Evolutionary conservation across 2,888 invertebrate genomes (phyloP), one percentile per base, ranked within the genome.

Genomic region (Malachius bipustulatus): DNA sequence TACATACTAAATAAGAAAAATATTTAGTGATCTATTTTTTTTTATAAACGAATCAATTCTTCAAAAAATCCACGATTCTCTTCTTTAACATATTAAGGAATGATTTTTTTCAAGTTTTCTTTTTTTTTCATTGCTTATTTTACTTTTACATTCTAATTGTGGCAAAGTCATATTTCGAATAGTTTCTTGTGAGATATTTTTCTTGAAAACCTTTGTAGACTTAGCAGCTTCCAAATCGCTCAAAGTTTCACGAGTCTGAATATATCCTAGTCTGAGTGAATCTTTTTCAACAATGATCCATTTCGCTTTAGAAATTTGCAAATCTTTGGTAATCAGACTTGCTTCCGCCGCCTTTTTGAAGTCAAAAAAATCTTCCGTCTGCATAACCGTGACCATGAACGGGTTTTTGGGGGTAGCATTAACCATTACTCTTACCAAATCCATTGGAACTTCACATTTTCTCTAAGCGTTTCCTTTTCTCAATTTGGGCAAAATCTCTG

Each of bases 361-460:
- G 6, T 19, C n/a, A n/a, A 19, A 19, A 19, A 19, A 19, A 19
- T 19, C 24, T 19, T 19, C 24, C 24, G 24, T 8, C 24, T 19
- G 24, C 24, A 19, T 19, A 19, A 19, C n/a, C n/a, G 24, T 19
- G 24, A 19, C 24, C 24, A 19, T 19, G 24, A 19, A 19, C 24
- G n/a, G 24, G 6, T 19, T 19, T 19, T 19, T 6, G 24, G 24
- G 24, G 24, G 6, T 19, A 19, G 24, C 24, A 19, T 19, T 19
- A 19, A 19, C 24, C n/a, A 19, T 19, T 19, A 19, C 6, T 19
- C 24, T n/a, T 19, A 19, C 24, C 24, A 19, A 19, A n/a, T 19
- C 24, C 24, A 19, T 19, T 19, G n/a, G 24, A 19, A 19, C 24
- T 19, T 19, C 24, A 19, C 24, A 19, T 19, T 19, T 19, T n/a